Conservation (phyloP, 2,113 vertebrate species). For the Phalacrocorax aristotelis region DNA sequence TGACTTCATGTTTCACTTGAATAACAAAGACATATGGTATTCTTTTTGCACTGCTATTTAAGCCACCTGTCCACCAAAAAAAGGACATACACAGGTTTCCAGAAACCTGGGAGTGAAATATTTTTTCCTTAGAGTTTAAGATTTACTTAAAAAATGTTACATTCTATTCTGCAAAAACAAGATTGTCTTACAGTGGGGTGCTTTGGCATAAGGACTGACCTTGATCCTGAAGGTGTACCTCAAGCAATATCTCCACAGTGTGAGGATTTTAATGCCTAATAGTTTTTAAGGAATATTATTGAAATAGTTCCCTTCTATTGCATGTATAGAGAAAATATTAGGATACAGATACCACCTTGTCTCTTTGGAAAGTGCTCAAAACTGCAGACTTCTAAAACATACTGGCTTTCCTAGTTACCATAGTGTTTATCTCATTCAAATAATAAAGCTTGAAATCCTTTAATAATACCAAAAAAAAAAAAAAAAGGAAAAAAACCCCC, state of each 20-base stretch:
- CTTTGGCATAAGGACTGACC: background rate
- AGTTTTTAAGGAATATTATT: background rate
- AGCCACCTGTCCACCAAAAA: background rate
- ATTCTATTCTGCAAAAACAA: background rate
- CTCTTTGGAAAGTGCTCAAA: conserved; percentile 16
- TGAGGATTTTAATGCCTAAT: background rate
- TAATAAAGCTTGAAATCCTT: conserved; percentile 55
- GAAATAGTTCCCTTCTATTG: background rate
- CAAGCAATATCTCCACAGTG: background rate
- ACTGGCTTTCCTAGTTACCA: background rate
- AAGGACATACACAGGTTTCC: background rate
- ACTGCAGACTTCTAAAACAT: conserved; percentile 8
- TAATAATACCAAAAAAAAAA: background rate
- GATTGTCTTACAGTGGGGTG: background rate
- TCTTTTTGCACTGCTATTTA: background rate
- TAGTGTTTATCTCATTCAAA: conserved; percentile 26
- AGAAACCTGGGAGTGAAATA: background rate
- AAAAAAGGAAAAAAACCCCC: background rate
- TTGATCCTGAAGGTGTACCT: background rate
- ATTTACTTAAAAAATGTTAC: background rate
- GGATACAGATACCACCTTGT: conserved; percentile 13
- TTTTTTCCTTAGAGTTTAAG: background rate
- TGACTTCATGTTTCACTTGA: background rate
- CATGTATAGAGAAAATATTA: background rate
- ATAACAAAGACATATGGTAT: background rate